Conservation (phyloP, 2,113 vertebrate genomes). For the Equus przewalskii region DNA sequence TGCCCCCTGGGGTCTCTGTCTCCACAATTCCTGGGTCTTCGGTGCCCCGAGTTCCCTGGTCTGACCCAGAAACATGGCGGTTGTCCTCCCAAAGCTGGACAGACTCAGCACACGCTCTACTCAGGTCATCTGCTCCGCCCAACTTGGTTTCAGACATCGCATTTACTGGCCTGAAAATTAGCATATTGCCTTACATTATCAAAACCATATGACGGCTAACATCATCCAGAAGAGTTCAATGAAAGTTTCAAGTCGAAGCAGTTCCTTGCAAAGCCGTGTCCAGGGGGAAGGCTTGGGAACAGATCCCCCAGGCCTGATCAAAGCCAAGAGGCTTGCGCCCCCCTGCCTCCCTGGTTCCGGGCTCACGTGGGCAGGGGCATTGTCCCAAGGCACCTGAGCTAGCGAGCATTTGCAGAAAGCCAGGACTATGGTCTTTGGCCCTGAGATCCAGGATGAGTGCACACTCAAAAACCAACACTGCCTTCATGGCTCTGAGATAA, state of each 20-base stretch:
- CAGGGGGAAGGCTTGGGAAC: not conserved
- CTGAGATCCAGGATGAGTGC: conserved; percentile 46
- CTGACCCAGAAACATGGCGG: not conserved
- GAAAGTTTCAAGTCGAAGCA: not conserved
- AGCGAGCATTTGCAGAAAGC: conserved; percentile 57
- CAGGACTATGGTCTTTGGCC: conserved; percentile 36
- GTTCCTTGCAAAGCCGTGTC: not conserved
- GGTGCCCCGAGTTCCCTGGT: not conserved
- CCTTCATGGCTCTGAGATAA: conserved; percentile 70
- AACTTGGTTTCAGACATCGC: not conserved
- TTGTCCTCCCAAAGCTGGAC: not conserved
- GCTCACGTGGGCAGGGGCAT: not conserved
- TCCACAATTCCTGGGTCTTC: not conserved
- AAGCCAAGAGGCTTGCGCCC: not conserved
- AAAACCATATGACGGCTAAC: not conserved
- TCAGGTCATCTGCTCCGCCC: not conserved
- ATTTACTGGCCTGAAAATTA: conserved; percentile 23
- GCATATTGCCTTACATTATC: conserved; percentile 37
- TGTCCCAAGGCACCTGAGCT: not conserved
- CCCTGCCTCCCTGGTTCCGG: too few species aligned
- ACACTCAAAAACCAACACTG: conserved; percentile 40
- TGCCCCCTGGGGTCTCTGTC: not conserved
- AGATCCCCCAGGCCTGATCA: not conserved
- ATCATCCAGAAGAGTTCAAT: not conserved
- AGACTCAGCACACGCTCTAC: not conserved